phyloP scores from a whole-genome alignment of 2,888 invertebrate species.

The Ditylenchus weischeri region DNA sequence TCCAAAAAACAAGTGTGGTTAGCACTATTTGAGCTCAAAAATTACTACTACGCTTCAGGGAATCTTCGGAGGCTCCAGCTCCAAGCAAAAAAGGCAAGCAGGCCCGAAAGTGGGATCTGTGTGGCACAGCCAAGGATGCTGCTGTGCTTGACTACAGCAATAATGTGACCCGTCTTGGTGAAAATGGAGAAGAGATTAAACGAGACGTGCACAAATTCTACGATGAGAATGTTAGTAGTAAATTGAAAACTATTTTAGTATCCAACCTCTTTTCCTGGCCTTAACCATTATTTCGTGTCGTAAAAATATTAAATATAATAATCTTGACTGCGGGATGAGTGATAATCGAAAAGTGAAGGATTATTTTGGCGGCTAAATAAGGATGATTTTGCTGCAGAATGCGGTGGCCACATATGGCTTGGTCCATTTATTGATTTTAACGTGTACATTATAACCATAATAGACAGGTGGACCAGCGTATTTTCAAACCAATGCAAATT shows the following conservation, averaged over 20 bases:
- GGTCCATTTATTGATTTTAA: too few species aligned
- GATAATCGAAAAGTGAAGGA: too few species aligned
- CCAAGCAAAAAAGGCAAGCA: conserved; percentile 46
- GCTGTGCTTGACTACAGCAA: conserved; percentile 62
- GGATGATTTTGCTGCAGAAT: too few species aligned
- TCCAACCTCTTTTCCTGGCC: neutral
- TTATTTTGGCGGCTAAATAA: too few species aligned
- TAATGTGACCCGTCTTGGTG: neutral
- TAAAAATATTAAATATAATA: too few species aligned
- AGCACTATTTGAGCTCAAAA: neutral
- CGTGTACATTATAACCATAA: too few species aligned
- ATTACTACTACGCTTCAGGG: neutral
- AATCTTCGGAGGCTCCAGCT: conserved; percentile 7
- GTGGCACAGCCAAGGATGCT: conserved; percentile 43
- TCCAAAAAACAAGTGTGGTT: neutral
- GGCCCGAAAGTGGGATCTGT: conserved; percentile 50
- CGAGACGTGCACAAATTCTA: conserved; percentile 64
- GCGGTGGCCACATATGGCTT: too few species aligned
- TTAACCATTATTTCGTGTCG: too few species aligned
- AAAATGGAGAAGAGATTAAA: conserved; percentile 67
- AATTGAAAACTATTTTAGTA: neutral
- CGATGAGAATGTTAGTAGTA: conserved; percentile 60
- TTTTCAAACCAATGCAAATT: too few species aligned
- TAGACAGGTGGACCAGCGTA: too few species aligned
- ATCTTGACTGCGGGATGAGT: too few species aligned